Conservation (phyloP, 1,140 invertebrate species). For the Bombus balteatus region DNA sequence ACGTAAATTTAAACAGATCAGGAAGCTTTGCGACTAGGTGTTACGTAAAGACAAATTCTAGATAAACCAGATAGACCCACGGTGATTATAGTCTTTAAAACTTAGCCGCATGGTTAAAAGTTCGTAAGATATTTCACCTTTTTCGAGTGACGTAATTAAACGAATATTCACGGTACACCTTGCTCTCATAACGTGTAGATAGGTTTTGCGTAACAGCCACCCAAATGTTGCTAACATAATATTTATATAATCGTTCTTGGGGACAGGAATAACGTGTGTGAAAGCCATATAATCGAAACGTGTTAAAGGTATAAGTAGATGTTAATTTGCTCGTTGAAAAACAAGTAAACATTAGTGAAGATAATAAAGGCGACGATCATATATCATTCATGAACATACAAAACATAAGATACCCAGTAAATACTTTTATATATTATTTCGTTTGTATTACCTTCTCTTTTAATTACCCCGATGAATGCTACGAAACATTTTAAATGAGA, state of each 20-base stretch:
- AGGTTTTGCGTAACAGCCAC: constrained; percentile 31
- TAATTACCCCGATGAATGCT: too few species aligned
- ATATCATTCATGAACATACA: too few species aligned
- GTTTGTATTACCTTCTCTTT: background rate
- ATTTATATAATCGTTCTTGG: constrained; percentile 44
- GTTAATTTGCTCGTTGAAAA: background rate
- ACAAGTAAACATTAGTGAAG: background rate
- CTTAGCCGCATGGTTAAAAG: background rate
- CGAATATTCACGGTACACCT: constrained; percentile 16
- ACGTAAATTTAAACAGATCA: background rate
- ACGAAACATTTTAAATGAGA: too few species aligned
- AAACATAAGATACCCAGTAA: too few species aligned
- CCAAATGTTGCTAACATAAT: constrained; percentile 43
- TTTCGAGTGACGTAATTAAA: constrained; percentile 45
- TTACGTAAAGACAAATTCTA: constrained; percentile 49
- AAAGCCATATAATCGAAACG: background rate
- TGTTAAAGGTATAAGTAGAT: background rate
- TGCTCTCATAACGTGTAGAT: constrained; percentile 18
- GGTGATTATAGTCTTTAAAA: constrained; percentile 37
- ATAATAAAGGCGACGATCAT: too few species aligned
- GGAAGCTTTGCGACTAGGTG: constrained; percentile 19
- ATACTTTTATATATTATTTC: background rate
- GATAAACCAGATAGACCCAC: constrained; percentile 31
- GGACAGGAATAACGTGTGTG: constrained; percentile 15
- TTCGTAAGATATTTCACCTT: constrained; percentile 33